A percentile compares a stretch with the other conserved stretches of the same genome.
phyloP scores from a whole-genome alignment of 2,888 invertebrate genomes.

The Neoscelio sp. region DNA sequence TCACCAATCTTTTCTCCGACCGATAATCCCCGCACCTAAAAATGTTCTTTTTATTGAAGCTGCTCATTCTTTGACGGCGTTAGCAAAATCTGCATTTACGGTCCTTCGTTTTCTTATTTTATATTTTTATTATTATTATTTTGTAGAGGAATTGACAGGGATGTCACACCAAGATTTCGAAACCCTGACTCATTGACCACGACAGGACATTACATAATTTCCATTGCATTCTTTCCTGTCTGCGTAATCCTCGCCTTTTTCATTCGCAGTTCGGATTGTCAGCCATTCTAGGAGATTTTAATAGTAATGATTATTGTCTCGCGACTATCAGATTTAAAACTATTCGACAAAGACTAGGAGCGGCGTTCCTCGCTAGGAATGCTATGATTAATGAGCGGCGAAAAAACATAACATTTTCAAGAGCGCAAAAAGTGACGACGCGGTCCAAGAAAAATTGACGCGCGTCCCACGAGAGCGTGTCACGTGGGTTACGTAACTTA shows the following conservation, averaged over 20 bases:
- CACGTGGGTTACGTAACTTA: conserved; percentile 28
- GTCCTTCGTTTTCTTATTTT: background rate
- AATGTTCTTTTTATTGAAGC: conserved; percentile 24
- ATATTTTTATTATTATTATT: background rate
- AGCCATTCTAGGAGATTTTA: conserved; percentile 60
- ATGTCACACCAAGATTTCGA: conserved; percentile 8
- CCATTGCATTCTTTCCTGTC: conserved; percentile 65
- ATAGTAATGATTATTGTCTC: conserved; percentile 68
- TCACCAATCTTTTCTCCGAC: conserved; percentile 10
- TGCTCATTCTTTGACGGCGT: conserved; percentile 16
- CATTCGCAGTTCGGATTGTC: conserved; percentile 19
- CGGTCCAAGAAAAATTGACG: background rate
- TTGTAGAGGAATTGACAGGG: conserved; percentile 1
- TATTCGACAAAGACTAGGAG: conserved; percentile 69
- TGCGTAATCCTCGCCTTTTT: conserved; percentile 63
- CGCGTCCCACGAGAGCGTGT: conserved; percentile 33
- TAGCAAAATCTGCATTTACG: conserved; percentile 37
- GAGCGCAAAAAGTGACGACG: conserved; percentile 15
- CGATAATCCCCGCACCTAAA: conserved; percentile 43
- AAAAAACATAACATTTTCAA: conserved; percentile 52
- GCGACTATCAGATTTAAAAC: conserved; percentile 65
- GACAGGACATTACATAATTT: conserved; percentile 58
- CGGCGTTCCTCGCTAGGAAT: conserved; percentile 53
- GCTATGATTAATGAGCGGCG: conserved; percentile 41
- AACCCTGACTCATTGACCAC: conserved; percentile 47